Percentiles rank a stretch among this genome's conserved stretches.
These are phyloP conservation scores for Sibirionetta formosa DNA, from an alignment of 2,797 vertebrate species.

Conservation along the genomic window DNA sequence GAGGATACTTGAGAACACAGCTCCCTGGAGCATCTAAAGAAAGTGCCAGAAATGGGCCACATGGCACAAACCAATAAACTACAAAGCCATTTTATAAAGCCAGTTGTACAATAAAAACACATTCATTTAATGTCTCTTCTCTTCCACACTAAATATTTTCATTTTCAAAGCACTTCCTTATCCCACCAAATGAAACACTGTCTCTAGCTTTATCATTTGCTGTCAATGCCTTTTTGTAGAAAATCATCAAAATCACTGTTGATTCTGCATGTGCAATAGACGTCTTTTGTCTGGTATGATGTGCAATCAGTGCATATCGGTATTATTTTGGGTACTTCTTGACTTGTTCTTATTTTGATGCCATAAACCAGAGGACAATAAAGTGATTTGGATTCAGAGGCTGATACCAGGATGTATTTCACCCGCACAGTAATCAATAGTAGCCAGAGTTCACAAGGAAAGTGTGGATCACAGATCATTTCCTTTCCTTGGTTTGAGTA, in stretches of 20 bases:
- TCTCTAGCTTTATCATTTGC: not conserved
- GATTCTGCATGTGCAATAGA: not conserved
- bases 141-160: not conserved
- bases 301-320: rapidly evolving
- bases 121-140: not conserved
- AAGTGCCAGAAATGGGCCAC: constrained; percentile 5
- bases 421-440: not conserved
- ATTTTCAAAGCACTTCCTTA: constrained; percentile 30
- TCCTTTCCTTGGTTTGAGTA: constrained; percentile 41
- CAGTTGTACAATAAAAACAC: not conserved
- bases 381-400: constrained; percentile 34
- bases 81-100: constrained; percentile 28
- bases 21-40: not conserved
- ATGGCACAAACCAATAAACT: constrained; percentile 4
- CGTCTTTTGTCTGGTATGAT: not conserved
- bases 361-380: constrained; percentile 42
- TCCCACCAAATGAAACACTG: not conserved
- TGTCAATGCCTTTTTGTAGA: not conserved
- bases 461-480: not conserved
- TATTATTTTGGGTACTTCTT: not conserved
- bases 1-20: not conserved
- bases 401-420: constrained; percentile 20
- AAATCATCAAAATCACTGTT: not conserved
- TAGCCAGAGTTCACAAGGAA: constrained; percentile 52
- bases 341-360: constrained; percentile 34